These are phyloP conservation scores for Phanerotoma sp. DNA, from an alignment of 2,888 invertebrate species.

Conservation along the genomic window DNA sequence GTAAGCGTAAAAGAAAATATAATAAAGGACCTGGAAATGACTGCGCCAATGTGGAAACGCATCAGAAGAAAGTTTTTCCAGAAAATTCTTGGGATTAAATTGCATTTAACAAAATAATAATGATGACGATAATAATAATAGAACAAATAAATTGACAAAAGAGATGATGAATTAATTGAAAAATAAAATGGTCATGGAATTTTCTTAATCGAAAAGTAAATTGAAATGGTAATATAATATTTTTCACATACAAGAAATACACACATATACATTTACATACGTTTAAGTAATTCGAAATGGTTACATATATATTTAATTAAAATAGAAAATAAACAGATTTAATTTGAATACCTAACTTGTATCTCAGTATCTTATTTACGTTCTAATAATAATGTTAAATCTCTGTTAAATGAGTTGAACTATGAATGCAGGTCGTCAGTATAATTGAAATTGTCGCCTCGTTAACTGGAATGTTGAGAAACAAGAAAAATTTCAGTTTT, in stretches of 20 bases:
- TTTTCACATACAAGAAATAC: no score
- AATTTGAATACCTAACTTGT: constrained; percentile 12
- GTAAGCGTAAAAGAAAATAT: constrained; percentile 46
- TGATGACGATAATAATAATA: no score
- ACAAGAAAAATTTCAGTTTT: no score
- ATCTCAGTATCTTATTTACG: neutral
- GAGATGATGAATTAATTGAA: no score
- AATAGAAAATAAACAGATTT: constrained; percentile 6
- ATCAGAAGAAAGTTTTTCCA: constrained; percentile 37
- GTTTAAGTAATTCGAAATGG: no score
- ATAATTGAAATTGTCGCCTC: neutral
- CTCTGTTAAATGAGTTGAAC: constrained; percentile 10
- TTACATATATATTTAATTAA: no score
- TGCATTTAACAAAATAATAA: no score
- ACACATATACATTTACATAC: no score
- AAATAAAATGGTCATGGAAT: no score
- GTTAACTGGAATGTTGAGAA: constrained; percentile 1
- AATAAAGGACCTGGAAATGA: constrained; percentile 34
- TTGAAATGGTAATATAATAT: no score
- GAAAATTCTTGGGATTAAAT: constrained; percentile 44
- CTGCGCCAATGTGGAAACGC: constrained; percentile 23
- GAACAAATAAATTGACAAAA: no score
- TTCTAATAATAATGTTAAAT: constrained; percentile 26
- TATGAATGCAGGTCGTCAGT: constrained; percentile 14
- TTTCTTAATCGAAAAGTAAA: no score